phyloP scores from a whole-genome alignment of 2,888 invertebrate species.

The Melinopterus prodromus region DNA sequence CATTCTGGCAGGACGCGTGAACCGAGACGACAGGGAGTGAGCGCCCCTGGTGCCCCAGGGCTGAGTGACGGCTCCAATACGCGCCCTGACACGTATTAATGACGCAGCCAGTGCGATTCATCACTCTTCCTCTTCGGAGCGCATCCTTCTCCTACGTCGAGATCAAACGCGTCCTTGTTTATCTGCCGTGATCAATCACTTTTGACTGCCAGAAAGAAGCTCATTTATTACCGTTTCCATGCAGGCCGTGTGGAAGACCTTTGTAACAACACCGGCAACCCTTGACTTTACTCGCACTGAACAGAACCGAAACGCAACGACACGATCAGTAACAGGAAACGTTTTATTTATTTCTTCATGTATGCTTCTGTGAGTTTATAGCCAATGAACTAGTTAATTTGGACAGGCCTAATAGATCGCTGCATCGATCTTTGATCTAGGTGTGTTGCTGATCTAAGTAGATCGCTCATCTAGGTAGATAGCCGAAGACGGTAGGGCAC shows the following conservation, averaged over 20 bases:
- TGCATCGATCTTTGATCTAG: no score
- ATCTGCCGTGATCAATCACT: conserved; percentile 62
- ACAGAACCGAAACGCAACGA: no score
- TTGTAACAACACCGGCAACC: not conserved
- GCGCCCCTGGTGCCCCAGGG: conserved; percentile 27
- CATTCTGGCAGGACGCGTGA: not conserved
- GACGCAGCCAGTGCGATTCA: conserved; percentile 60
- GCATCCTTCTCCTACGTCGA: conserved; percentile 50
- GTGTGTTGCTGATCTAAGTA: no score
- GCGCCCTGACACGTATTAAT: conserved; percentile 61
- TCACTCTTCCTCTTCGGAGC: conserved; percentile 59
- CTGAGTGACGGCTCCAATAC: conserved; percentile 61
- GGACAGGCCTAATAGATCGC: no score
- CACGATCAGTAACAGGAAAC: no score
- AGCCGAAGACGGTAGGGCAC: no score
- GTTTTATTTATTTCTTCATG: no score
- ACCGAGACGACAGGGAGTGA: not conserved
- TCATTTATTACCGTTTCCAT: conserved; percentile 58
- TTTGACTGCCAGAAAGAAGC: conserved; percentile 61
- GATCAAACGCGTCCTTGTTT: conserved; percentile 62
- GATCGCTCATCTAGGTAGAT: no score
- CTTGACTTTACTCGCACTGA: not conserved
- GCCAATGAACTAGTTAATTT: no score
- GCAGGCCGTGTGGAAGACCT: not conserved
- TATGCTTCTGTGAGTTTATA: no score